Evolutionary conservation across 2,797 vertebrate genomes (phyloP).

Genomic region (Chaunax sp.): DNA sequence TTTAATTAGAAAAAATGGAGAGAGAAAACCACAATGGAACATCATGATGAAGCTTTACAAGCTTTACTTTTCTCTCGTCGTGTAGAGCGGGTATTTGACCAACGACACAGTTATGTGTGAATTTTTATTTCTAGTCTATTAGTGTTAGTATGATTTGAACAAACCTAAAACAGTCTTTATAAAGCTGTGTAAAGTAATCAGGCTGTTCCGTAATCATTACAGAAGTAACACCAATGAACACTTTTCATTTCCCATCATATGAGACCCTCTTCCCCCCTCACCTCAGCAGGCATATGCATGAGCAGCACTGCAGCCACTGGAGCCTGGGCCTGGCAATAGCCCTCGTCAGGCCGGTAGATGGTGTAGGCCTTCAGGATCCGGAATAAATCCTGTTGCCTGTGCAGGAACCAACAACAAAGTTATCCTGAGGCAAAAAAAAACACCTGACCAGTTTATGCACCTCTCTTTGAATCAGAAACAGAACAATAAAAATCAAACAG

Average conservation of each 20-base stretch:
- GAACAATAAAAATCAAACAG: neutral
- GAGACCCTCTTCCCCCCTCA: slow-evolving; percentile 62
- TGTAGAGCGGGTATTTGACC: too few relatives aligned
- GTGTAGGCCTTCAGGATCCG: slow-evolving; percentile 94
- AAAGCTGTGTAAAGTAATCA: too few relatives aligned
- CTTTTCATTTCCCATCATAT: neutral
- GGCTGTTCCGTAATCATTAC: neutral
- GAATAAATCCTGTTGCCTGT: slow-evolving; percentile 93
- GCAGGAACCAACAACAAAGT: slow-evolving; percentile 36
- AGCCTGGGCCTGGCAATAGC: slow-evolving; percentile 95
- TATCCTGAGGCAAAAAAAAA: neutral
- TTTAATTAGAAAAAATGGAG: too few relatives aligned
- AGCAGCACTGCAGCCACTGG: slow-evolving; percentile 92
- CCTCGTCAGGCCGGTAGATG: slow-evolving; percentile 90
- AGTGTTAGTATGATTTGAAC: neutral
- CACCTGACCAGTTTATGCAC: neutral
- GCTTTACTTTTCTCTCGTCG: too few relatives aligned
- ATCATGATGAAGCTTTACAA: too few relatives aligned
- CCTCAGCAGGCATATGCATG: slow-evolving; percentile 98
- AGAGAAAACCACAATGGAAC: too few relatives aligned
- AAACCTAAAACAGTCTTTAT: too few relatives aligned
- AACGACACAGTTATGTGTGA: too few relatives aligned
- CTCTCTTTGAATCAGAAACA: neutral
- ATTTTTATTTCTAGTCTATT: neutral
- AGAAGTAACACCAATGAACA: neutral